A percentile compares a stretch with the other conserved stretches of the same genome.
Conservation (phyloP, 2,888 invertebrate genomes). For the Epinotia nisella region DNA sequence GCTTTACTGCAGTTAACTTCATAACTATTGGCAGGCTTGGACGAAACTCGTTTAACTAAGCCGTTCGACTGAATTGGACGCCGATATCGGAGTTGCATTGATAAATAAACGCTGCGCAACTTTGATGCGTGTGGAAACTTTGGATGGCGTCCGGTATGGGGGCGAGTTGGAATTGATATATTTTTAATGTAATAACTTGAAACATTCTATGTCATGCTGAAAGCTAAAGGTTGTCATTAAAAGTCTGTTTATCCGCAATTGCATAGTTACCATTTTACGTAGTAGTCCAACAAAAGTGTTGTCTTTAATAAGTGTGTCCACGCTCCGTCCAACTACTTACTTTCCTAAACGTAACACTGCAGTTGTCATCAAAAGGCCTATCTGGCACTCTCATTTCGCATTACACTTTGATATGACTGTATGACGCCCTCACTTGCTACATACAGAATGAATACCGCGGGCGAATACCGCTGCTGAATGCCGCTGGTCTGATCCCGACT, state of each 20-base stretch:
- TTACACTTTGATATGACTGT: not conserved
- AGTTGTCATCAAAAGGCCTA: not conserved
- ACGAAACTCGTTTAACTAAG: slow-evolving; percentile 67
- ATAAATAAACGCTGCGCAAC: slow-evolving; percentile 40
- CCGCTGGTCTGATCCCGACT: too few relatives aligned
- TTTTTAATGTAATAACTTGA: not conserved
- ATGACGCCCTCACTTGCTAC: not conserved
- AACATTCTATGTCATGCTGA: not conserved
- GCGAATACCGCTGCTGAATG: too few relatives aligned
- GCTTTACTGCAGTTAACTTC: slow-evolving; percentile 34
- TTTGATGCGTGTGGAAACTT: slow-evolving; percentile 21
- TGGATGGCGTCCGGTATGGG: slow-evolving; percentile 8
- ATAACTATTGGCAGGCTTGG: slow-evolving; percentile 42
- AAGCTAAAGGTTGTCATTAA: not conserved
- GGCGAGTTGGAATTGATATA: not conserved
- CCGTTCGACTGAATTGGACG: slow-evolving; percentile 45
- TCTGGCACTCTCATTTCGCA: not conserved
- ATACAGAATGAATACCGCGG: too few relatives aligned
- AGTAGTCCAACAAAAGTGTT: slow-evolving; percentile 5
- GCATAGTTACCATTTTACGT: slow-evolving; percentile 23
- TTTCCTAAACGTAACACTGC: not conserved
- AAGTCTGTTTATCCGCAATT: slow-evolving; percentile 12
- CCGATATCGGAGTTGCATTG: slow-evolving; percentile 55
- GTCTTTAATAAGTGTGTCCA: slow-evolving; percentile 9
- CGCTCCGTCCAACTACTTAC: not conserved